Conservation (phyloP, 2,888 invertebrate genomes). For the Pardosa pseudoannulata region DNA sequence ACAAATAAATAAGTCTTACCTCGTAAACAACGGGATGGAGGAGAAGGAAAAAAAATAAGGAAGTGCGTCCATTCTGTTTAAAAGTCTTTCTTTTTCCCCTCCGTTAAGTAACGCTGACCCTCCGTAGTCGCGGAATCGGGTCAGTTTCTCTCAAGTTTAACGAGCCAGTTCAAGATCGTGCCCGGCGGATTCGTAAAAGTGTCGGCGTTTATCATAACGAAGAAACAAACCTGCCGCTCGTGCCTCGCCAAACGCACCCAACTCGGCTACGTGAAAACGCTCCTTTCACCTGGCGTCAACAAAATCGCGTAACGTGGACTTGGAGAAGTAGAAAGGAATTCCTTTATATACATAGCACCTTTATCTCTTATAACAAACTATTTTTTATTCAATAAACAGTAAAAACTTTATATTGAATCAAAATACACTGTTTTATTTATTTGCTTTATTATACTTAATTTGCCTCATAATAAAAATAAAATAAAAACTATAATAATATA, state of each 20-base stretch:
- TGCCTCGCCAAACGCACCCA: neutral
- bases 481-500: no score
- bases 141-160: conserved; percentile 11
- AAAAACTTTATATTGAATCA: no score
- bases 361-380: no score
- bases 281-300: neutral
- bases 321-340: no score
- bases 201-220: neutral
- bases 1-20: neutral
- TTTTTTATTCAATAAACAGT: no score
- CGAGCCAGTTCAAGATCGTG: conserved; percentile 17
- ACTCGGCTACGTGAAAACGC: neutral
- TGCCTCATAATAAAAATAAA: no score
- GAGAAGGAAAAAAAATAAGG: neutral
- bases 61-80: conserved; percentile 8
- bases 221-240: neutral
- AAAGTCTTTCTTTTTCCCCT: neutral
- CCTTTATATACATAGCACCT: no score
- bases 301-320: no score
- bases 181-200: neutral
- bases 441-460: no score
- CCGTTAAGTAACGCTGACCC: neutral
- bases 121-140: neutral
- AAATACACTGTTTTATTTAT: no score
- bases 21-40: neutral